These are phyloP conservation scores for Cyclina sinensis DNA, from an alignment of 1,140 invertebrate genomes.

Conservation along the genomic window DNA sequence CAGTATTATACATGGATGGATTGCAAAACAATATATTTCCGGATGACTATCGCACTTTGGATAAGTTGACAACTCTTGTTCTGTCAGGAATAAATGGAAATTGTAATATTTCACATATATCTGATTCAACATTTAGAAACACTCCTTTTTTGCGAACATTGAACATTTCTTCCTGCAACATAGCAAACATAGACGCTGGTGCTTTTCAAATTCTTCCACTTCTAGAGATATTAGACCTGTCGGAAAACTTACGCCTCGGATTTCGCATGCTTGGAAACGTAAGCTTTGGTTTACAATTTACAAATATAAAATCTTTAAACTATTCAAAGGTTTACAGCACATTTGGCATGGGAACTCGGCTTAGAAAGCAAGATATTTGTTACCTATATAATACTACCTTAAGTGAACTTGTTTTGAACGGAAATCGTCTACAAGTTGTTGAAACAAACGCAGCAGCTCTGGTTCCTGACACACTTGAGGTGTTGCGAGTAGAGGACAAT, in stretches of 20 bases:
- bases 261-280: slow-evolving; percentile 38
- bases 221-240: slow-evolving; percentile 57
- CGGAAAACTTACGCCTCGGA: slow-evolving; percentile 40
- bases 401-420: slow-evolving; percentile 4
- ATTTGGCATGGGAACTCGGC: neutral
- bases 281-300: slow-evolving; percentile 41
- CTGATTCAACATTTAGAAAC: slow-evolving; percentile 13
- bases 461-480: slow-evolving; percentile 43
- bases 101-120: neutral
- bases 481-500: slow-evolving; percentile 32
- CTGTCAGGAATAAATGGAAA: slow-evolving; percentile 5
- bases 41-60: neutral
- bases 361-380: slow-evolving; percentile 17
- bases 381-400: slow-evolving; percentile 60
- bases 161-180: slow-evolving; percentile 49
- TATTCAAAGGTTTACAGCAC: slow-evolving; percentile 23
- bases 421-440: neutral
- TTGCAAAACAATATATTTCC: neutral
- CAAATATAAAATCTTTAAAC: slow-evolving; percentile 35
- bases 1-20: neutral
- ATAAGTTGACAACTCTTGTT: neutral
- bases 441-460: slow-evolving; percentile 23
- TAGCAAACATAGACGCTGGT: slow-evolving; percentile 30
- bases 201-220: slow-evolving; percentile 17
- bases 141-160: neutral